These are phyloP conservation scores for Chaenogobius annularis DNA, from an alignment of 2,113 vertebrate species.

Conservation along the genomic window DNA sequence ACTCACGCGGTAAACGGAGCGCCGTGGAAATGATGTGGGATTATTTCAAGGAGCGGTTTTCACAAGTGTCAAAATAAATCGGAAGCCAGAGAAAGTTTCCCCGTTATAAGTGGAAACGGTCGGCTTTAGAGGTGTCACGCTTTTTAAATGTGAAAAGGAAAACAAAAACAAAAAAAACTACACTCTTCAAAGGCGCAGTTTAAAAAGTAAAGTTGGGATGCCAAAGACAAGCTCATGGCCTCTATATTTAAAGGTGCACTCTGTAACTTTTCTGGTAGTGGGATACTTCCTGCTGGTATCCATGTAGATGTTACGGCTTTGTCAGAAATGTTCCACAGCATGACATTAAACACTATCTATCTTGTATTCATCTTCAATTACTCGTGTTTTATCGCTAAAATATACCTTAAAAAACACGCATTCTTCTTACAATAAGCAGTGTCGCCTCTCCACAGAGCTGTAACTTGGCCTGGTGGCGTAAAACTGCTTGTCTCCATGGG, in stretches of 20 bases:
- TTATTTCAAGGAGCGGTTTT: neutral
- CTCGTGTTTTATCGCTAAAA: too few relatives aligned
- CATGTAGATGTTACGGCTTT: neutral
- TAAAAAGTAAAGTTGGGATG: conserved; percentile 1
- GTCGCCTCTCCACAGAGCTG: too few relatives aligned
- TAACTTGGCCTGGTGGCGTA: too few relatives aligned
- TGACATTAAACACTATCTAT: neutral
- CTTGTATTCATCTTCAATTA: too few relatives aligned
- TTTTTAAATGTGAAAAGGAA: conserved; percentile 8
- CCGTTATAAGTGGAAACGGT: conserved; percentile 7
- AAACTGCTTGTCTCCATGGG: too few relatives aligned
- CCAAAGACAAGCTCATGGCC: conserved; percentile 7
- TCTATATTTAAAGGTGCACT: neutral
- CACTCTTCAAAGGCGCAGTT: conserved; percentile 7
- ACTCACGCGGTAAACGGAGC: neutral
- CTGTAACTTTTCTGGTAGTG: neutral
- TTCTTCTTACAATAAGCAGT: too few relatives aligned
- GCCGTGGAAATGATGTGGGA: neutral
- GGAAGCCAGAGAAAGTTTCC: neutral
- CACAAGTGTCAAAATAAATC: conserved; percentile 2
- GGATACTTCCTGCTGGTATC: neutral
- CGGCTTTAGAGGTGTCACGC: neutral
- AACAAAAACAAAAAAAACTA: conserved; percentile 1
- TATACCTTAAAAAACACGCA: too few relatives aligned
- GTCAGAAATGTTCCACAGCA: neutral